Conservation (phyloP, 2,113 vertebrate species). For the Plectropomus leopardus region DNA sequence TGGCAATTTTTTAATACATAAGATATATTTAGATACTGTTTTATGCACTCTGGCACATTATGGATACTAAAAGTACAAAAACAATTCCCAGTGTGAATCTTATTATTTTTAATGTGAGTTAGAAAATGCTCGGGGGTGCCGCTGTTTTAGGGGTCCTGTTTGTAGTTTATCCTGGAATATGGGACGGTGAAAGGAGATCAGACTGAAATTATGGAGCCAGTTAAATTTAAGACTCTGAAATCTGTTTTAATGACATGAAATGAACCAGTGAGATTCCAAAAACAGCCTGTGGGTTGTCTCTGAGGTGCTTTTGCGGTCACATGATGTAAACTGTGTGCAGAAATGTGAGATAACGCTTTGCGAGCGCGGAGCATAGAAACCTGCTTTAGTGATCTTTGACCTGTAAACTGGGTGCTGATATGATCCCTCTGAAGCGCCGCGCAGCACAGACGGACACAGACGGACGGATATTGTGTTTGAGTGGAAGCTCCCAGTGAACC, state of each 20-base stretch:
- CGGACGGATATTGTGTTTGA: constrained; percentile 12
- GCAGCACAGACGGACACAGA: background rate
- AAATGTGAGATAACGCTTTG: constrained; percentile 41
- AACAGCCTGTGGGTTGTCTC: background rate
- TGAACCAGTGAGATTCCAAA: background rate
- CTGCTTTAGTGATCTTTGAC: constrained; percentile 65
- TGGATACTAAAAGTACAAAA: too few species aligned
- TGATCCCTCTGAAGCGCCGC: constrained; percentile 23
- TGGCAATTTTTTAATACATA: too few species aligned
- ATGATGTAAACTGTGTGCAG: background rate
- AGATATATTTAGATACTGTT: too few species aligned
- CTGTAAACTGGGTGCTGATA: constrained; percentile 31
- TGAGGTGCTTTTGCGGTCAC: background rate
- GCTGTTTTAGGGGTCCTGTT: too few species aligned
- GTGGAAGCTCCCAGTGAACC: too few species aligned
- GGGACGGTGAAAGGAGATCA: background rate
- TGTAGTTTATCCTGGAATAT: background rate
- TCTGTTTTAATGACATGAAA: background rate
- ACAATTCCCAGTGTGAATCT: too few species aligned
- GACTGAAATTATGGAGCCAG: background rate
- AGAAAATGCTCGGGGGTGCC: too few species aligned
- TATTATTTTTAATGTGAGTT: too few species aligned
- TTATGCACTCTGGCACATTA: too few species aligned
- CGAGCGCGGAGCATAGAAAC: constrained; percentile 33
- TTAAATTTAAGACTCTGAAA: background rate